phyloP scores from a whole-genome alignment of 2,113 vertebrate species.

The Emydocephalus ijimae region DNA sequence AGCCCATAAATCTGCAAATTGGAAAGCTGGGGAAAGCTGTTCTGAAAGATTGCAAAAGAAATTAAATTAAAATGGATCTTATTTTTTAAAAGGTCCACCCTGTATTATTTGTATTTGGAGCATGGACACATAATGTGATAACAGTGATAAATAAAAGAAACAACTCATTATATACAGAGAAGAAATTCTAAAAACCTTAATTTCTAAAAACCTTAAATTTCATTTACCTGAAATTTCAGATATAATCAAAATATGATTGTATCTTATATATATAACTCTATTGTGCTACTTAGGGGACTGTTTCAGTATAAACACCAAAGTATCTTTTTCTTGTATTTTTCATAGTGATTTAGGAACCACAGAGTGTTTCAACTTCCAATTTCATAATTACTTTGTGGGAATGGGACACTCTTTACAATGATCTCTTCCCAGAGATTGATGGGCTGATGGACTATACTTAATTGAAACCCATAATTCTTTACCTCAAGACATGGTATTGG shows the following conservation, averaged over 20 bases:
- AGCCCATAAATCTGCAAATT: background rate
- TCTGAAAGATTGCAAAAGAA: background rate
- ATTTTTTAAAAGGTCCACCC: background rate
- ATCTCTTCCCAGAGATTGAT: background rate
- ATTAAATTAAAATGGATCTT: conserved; percentile 15
- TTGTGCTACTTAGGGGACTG: background rate
- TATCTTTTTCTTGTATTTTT: background rate
- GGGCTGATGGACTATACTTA: background rate
- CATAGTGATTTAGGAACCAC: background rate
- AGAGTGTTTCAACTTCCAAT: background rate
- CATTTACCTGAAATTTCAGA: background rate
- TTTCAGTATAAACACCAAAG: background rate
- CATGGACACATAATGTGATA: background rate
- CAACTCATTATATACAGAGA: background rate
- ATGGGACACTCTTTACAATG: background rate
- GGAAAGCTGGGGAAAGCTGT: background rate
- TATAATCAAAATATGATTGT: background rate
- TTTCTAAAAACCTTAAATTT: background rate
- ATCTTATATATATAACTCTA: background rate
- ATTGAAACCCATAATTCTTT: background rate
- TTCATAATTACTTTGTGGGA: background rate
- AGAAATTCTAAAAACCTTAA: background rate
- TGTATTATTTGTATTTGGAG: background rate
- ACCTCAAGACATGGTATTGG: background rate
- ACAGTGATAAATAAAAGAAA: background rate